phyloP scores from a whole-genome alignment of 2,113 vertebrate genomes.

The Seriola rivoliana region DNA sequence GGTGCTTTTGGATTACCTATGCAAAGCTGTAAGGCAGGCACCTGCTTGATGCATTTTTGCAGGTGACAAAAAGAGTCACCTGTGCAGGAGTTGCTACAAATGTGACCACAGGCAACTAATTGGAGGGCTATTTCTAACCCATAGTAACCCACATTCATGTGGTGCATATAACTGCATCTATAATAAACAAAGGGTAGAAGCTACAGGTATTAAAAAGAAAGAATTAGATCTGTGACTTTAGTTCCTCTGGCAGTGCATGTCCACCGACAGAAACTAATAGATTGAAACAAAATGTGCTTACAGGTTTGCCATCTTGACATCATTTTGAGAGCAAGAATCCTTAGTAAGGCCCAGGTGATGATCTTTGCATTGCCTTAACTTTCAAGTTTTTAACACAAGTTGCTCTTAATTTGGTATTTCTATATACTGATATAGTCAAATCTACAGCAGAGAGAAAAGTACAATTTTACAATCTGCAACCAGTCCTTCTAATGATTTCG shows the following conservation, averaged over 20 bases:
- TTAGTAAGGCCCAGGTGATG: slow-evolving; percentile 46
- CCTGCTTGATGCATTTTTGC: slow-evolving; percentile 43
- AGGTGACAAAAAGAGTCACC: slow-evolving; percentile 34
- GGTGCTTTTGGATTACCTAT: slow-evolving; percentile 45
- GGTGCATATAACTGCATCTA: slow-evolving; percentile 32
- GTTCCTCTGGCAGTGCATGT: slow-evolving; percentile 15
- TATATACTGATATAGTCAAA: neutral
- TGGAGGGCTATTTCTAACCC: slow-evolving; percentile 7
- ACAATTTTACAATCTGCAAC: slow-evolving; percentile 7
- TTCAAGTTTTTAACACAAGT: slow-evolving; percentile 1
- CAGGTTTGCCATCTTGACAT: slow-evolving; percentile 45
- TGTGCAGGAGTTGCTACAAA: slow-evolving; percentile 61
- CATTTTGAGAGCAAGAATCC: slow-evolving; percentile 46
- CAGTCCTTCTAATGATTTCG: neutral
- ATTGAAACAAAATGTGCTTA: slow-evolving; percentile 39
- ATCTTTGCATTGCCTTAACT: slow-evolving; percentile 33
- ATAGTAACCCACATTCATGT: slow-evolving; percentile 16
- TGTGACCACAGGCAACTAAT: slow-evolving; percentile 35
- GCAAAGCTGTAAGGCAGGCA: slow-evolving; percentile 55
- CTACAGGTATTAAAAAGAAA: slow-evolving; percentile 41
- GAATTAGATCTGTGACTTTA: neutral
- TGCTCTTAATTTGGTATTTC: neutral
- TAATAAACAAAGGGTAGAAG: slow-evolving; percentile 40
- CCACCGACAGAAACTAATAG: slow-evolving; percentile 1
- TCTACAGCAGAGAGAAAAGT: slow-evolving; percentile 14